Evolutionary conservation across 1,140 invertebrate species (phyloP).

Genomic region (Wasmannia auropunctata): DNA sequence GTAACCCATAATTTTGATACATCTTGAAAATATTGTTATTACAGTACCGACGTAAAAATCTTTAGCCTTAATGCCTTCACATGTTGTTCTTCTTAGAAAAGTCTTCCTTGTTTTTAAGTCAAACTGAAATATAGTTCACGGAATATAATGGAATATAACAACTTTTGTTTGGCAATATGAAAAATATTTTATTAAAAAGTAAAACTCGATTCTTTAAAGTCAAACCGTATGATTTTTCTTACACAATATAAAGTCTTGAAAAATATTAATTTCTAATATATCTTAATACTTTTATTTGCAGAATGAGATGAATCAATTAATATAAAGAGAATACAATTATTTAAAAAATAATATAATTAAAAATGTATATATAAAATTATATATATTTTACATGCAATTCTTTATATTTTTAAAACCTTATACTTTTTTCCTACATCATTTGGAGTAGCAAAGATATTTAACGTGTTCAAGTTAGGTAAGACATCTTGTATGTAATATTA

Average conservation of each 20-base stretch:
- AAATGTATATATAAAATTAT: background rate
- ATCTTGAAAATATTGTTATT: slow-evolving; percentile 91
- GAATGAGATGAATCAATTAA: background rate
- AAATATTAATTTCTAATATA: background rate
- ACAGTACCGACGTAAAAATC: slow-evolving; percentile 92
- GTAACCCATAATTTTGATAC: slow-evolving; percentile 92
- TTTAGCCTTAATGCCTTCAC: slow-evolving; percentile 88
- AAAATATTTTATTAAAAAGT: background rate
- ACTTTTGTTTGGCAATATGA: background rate
- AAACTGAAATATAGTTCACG: slow-evolving; percentile 86
- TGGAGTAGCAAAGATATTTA: background rate
- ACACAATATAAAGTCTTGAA: background rate
- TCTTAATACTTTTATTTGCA: background rate
- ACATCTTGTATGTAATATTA: background rate
- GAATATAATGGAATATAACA: background rate
- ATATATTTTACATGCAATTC: background rate
- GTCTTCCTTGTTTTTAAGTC: slow-evolving; percentile 90
- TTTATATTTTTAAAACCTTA: background rate
- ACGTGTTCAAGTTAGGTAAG: background rate
- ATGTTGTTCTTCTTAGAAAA: slow-evolving; percentile 91
- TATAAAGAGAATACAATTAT: background rate
- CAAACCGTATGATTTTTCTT: background rate
- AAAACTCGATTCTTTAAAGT: background rate
- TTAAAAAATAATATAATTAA: background rate
- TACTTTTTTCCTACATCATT: background rate